Evolutionary conservation across 1,140 invertebrate species (phyloP).

Genomic region (Pinna nobilis): DNA sequence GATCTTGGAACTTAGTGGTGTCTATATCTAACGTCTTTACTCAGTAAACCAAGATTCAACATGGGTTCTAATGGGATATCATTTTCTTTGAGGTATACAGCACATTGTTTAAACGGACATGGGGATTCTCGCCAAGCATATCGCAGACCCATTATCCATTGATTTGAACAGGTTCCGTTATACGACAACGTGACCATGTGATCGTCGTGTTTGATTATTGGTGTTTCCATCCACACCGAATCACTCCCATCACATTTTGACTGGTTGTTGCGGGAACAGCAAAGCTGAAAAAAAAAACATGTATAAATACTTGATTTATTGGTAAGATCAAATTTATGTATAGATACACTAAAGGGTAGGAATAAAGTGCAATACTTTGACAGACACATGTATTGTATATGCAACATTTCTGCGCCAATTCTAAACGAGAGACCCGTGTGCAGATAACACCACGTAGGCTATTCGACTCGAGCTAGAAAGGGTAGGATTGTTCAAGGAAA

Average conservation of each 20-base stretch:
- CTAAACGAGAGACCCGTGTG: too few species aligned
- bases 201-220: slow-evolving; percentile 42
- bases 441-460: too few species aligned
- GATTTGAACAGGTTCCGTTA: slow-evolving; percentile 22
- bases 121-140: slow-evolving; percentile 70
- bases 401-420: too few species aligned
- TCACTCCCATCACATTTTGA: slow-evolving; percentile 32
- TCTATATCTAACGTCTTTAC: background rate
- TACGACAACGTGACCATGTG: slow-evolving; percentile 46
- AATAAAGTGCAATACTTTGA: too few species aligned
- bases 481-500: too few species aligned
- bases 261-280: slow-evolving; percentile 51
- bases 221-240: slow-evolving; percentile 51
- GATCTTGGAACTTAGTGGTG: background rate
- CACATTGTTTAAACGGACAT: slow-evolving; percentile 61
- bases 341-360: too few species aligned
- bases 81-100: slow-evolving; percentile 57
- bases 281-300: slow-evolving; percentile 40
- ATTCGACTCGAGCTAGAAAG: too few species aligned
- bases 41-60: slow-evolving; percentile 9
- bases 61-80: slow-evolving; percentile 57
- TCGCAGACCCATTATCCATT: slow-evolving; percentile 54
- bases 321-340: too few species aligned
- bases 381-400: too few species aligned
- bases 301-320: too few species aligned